Percentiles rank a stretch among this genome's conserved stretches.
phyloP scores from a whole-genome alignment of 1,140 invertebrate species.

The Chironomus striatipennis region DNA sequence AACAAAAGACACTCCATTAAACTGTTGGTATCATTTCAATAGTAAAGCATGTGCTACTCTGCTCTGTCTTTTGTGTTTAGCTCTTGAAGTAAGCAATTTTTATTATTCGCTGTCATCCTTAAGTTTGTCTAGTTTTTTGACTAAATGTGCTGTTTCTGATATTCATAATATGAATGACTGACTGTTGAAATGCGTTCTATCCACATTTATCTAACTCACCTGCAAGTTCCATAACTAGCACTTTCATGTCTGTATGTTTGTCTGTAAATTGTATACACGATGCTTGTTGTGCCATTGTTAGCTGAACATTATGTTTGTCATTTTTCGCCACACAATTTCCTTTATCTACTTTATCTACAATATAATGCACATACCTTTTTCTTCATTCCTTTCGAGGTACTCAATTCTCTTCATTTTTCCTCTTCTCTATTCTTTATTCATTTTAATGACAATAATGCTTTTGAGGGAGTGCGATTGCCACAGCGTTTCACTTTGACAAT shows the following conservation, averaged over 20 bases:
- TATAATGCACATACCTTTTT: constrained; percentile 12
- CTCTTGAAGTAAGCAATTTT: constrained; percentile 5
- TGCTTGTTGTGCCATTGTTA: neutral
- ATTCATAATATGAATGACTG: no score
- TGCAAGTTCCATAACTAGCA: neutral
- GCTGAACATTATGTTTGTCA: constrained; percentile 16
- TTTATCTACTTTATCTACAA: constrained; percentile 11
- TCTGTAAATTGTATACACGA: neutral
- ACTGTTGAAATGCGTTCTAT: no score
- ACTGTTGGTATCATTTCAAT: neutral
- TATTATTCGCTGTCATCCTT: neutral
- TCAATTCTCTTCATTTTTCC: neutral
- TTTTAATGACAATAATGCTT: neutral
- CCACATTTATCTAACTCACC: no score
- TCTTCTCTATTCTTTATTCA: neutral
- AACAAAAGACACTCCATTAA: constrained; percentile 23
- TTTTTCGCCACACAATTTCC: constrained; percentile 19
- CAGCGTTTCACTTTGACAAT: neutral
- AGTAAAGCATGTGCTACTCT: neutral
- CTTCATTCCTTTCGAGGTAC: neutral
- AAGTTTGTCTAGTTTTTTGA: no score
- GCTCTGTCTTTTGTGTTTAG: neutral
- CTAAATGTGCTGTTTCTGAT: no score
- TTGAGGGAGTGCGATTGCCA: neutral
- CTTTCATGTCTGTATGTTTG: neutral